A percentile compares a stretch with the other conserved stretches of the same genome.
phyloP scores from a whole-genome alignment of 1,140 invertebrate genomes.

The Paracyclopina nana region DNA sequence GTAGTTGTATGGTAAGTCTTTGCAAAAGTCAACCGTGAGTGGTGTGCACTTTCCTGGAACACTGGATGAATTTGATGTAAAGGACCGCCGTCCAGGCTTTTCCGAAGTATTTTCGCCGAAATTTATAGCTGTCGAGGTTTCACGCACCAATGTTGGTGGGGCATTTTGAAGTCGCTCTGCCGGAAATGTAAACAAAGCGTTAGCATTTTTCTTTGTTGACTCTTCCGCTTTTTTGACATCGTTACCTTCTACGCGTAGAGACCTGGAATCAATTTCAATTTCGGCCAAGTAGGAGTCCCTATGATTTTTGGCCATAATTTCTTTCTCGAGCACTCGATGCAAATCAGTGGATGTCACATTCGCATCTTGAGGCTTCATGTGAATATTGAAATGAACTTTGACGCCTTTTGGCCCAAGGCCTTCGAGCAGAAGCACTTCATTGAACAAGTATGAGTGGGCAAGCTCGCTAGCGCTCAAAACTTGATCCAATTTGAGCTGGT shows the following conservation, averaged over 20 bases:
- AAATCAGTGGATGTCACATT: slow-evolving; percentile 33
- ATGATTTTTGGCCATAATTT: slow-evolving; percentile 29
- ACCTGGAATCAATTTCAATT: slow-evolving; percentile 35
- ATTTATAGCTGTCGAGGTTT: background rate
- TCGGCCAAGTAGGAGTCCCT: slow-evolving; percentile 23
- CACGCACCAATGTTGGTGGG: background rate
- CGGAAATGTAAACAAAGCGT: no score
- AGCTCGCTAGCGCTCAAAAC: slow-evolving; percentile 46
- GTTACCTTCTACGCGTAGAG: slow-evolving; percentile 38
- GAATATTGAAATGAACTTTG: slow-evolving; percentile 46
- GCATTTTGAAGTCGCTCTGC: background rate
- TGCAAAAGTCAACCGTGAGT: slow-evolving; percentile 44
- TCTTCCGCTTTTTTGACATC: background rate
- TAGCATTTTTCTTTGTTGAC: background rate
- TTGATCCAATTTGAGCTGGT: slow-evolving; percentile 49
- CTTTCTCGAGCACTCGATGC: slow-evolving; percentile 33
- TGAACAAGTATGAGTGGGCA: slow-evolving; percentile 40
- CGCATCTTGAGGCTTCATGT: slow-evolving; percentile 38
- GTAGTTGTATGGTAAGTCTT: slow-evolving; percentile 44
- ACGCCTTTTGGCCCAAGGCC: no score
- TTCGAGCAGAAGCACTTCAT: slow-evolving; percentile 52
- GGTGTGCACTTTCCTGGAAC: slow-evolving; percentile 40
- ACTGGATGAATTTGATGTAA: no score
- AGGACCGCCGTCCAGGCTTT: no score
- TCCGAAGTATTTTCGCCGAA: slow-evolving; percentile 24